Evolutionary conservation across 1,140 invertebrate species (phyloP).

Genomic region (Ptiloglossa arizonensis): DNA sequence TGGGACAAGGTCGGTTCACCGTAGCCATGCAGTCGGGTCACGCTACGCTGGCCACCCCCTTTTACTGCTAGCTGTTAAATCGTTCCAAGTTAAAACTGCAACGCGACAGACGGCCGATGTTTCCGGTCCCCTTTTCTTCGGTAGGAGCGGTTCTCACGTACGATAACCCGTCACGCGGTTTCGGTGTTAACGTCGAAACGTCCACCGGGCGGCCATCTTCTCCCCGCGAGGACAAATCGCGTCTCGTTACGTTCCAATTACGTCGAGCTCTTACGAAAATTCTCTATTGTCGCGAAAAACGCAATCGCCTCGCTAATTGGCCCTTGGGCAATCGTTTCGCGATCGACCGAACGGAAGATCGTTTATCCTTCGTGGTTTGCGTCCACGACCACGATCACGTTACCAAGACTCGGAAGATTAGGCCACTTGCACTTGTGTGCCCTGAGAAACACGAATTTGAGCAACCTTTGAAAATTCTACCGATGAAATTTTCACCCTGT

Average conservation of each 20-base stretch:
- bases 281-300: not conserved
- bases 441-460: too few relatives aligned
- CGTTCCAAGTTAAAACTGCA: slow-evolving; percentile 56
- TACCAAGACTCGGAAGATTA: too few relatives aligned
- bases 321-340: not conserved
- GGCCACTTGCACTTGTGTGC: too few relatives aligned
- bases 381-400: too few relatives aligned
- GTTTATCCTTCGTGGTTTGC: too few relatives aligned
- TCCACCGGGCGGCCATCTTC: not conserved
- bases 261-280: not conserved
- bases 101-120: slow-evolving; percentile 50
- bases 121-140: slow-evolving; percentile 44
- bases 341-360: too few relatives aligned
- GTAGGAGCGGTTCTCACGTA: slow-evolving; percentile 8
- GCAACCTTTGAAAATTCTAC: too few relatives aligned
- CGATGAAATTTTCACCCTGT: too few relatives aligned
- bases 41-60: slow-evolving; percentile 64
- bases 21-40: slow-evolving; percentile 59
- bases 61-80: slow-evolving; percentile 67
- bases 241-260: slow-evolving; percentile 9
- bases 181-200: not conserved
- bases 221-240: not conserved
- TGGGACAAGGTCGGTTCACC: slow-evolving; percentile 68
- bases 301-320: not conserved
- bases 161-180: not conserved